These are phyloP conservation scores for Holacanthella duospinosa DNA, from an alignment of 2,888 invertebrate species.

Conservation along the genomic window DNA sequence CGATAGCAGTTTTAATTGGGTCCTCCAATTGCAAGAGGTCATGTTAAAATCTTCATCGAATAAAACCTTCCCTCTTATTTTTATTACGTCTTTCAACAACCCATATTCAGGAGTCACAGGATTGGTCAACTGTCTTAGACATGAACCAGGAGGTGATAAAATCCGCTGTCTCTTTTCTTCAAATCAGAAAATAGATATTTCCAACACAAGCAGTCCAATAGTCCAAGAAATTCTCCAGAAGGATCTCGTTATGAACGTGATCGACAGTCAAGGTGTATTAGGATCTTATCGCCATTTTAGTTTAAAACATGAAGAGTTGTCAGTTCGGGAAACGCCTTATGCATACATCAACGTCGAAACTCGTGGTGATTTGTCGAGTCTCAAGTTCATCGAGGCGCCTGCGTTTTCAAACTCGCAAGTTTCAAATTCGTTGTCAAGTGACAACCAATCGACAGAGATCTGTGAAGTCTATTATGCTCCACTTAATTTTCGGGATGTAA, in stretches of 20 bases:
- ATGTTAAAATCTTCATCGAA: constrained; percentile 45
- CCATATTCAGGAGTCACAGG: constrained; percentile 63
- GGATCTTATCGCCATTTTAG: constrained; percentile 80
- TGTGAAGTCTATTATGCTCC: constrained; percentile 61
- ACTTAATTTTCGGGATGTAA: constrained; percentile 90
- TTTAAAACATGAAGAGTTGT: constrained; percentile 50
- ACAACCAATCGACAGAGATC: constrained; percentile 32
- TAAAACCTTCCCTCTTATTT: not conserved
- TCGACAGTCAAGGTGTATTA: constrained; percentile 59
- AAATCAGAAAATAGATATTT: not conserved
- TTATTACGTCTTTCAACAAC: constrained; percentile 26
- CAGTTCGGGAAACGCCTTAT: constrained; percentile 23
- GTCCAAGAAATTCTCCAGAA: constrained; percentile 2
- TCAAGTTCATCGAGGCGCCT: constrained; percentile 63
- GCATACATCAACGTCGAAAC: constrained; percentile 57
- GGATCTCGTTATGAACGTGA: constrained; percentile 17
- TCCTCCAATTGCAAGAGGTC: constrained; percentile 64
- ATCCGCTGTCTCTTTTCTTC: constrained; percentile 49
- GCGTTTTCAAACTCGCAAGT: not conserved
- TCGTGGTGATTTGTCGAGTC: constrained; percentile 73
- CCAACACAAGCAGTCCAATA: not conserved
- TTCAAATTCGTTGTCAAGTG: constrained; percentile 1
- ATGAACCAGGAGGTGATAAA: constrained; percentile 71
- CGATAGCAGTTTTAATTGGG: constrained; percentile 64
- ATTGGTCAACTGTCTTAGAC: constrained; percentile 75